A percentile compares a stretch with the other conserved stretches of the same genome.
Conservation (phyloP, 92 coral and sea anemone genomes). For the Metridium senile region DNA sequence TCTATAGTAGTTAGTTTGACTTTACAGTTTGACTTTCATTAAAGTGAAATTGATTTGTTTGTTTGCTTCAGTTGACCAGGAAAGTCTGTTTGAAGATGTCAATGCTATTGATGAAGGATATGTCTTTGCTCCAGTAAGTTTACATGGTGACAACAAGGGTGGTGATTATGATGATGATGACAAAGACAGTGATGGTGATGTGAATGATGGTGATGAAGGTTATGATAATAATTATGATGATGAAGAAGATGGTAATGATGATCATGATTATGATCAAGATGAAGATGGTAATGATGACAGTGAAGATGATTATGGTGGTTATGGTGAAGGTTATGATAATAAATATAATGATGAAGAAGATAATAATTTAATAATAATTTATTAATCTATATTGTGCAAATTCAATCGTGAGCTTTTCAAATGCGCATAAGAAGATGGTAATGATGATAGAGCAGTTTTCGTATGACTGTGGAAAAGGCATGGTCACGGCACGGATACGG, state of each 20-base stretch:
- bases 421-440: too few relatives aligned
- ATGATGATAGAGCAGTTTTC: too few relatives aligned
- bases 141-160: not conserved
- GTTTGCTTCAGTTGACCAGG: not conserved
- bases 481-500: too few relatives aligned
- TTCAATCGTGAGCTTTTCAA: too few relatives aligned
- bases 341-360: not conserved
- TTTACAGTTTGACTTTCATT: not conserved
- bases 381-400: too few relatives aligned
- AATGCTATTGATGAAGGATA: constrained; percentile 2
- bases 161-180: not conserved
- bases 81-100: not conserved
- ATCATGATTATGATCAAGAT: not conserved
- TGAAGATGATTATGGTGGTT: not conserved
- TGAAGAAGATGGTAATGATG: not conserved
- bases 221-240: not conserved
- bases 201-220: not conserved
- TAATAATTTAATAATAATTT: too few relatives aligned
- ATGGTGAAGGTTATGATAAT: not conserved
- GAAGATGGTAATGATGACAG: not conserved
- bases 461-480: too few relatives aligned
- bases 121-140: constrained; percentile 8
- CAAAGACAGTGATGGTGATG: not conserved
- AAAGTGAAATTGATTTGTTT: not conserved
- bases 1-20: not conserved